phyloP scores from a whole-genome alignment of 2,797 vertebrate genomes.

The Urocyon cinereoargenteus region DNA sequence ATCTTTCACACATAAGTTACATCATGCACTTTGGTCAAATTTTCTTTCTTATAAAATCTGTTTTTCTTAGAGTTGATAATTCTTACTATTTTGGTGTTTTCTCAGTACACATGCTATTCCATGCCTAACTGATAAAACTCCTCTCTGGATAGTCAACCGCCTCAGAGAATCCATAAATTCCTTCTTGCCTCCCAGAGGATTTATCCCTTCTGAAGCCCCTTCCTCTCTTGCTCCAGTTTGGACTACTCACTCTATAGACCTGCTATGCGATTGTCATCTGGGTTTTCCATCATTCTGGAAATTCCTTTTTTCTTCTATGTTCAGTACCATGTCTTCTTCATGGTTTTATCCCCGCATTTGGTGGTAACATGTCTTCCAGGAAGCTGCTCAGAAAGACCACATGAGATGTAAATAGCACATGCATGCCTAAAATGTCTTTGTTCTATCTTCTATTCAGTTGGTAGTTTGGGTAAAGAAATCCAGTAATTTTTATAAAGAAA shows the following conservation, averaged over 20 bases:
- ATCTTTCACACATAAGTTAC: conserved; percentile 11
- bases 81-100: not conserved
- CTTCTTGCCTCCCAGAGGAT: not conserved
- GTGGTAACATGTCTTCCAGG: not conserved
- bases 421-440: not conserved
- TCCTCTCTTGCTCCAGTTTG: not conserved
- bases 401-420: not conserved
- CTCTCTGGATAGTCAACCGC: conserved; percentile 2
- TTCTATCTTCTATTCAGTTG: not conserved
- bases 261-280: not conserved
- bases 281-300: not conserved
- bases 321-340: not conserved
- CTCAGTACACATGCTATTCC: not conserved
- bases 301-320: conserved; percentile 4
- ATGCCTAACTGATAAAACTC: not conserved
- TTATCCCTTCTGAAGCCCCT: not conserved
- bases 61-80: not conserved
- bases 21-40: not conserved
- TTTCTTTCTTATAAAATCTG: not conserved
- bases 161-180: not conserved
- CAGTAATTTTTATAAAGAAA: not conserved
- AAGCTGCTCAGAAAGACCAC: not conserved
- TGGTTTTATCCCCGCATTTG: conserved; percentile 17
- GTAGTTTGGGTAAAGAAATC: not conserved
- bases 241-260: not conserved